phyloP scores from a whole-genome alignment of 1,140 invertebrate species.

The Drosophila obscura region DNA sequence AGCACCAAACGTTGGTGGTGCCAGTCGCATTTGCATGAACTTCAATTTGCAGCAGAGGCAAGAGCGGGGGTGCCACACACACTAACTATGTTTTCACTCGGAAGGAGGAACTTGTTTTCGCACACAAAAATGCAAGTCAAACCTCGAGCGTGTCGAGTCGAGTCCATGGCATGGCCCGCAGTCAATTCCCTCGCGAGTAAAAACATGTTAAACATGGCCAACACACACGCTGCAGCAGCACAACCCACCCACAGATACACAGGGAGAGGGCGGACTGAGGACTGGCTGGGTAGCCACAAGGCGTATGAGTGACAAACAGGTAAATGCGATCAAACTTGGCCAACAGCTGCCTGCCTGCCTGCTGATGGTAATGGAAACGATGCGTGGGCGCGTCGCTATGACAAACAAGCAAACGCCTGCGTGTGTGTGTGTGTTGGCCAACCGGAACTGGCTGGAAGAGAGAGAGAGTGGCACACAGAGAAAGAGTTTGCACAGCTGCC shows the following conservation, averaged over 20 bases:
- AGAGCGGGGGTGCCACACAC: constrained; percentile 9
- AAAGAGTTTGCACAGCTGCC: constrained; percentile 49
- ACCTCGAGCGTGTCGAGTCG: constrained; percentile 20
- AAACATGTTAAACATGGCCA: constrained; percentile 75
- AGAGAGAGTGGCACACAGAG: constrained; percentile 7
- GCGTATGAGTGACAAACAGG: constrained; percentile 71
- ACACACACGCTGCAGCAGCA: constrained; percentile 22
- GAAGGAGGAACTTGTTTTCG: constrained; percentile 46
- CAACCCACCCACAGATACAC: constrained; percentile 28
- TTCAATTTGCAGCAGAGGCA: constrained; percentile 12
- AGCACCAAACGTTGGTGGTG: not conserved
- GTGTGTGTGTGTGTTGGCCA: constrained; percentile 36
- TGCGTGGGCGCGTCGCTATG: constrained; percentile 34
- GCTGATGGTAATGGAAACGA: constrained; percentile 58
- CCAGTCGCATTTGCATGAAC: constrained; percentile 15
- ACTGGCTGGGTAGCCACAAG: constrained; percentile 40
- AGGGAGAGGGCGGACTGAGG: constrained; percentile 4
- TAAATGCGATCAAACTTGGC: constrained; percentile 62
- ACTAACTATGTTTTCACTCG: constrained; percentile 31
- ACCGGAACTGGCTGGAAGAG: constrained; percentile 43
- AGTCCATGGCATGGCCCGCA: constrained; percentile 24
- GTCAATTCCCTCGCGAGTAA: constrained; percentile 17
- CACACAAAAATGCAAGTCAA: constrained; percentile 46
- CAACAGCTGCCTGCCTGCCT: constrained; percentile 38
- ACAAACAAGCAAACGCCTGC: constrained; percentile 11